Percentiles rank a stretch among this genome's conserved stretches.
phyloP scores from a whole-genome alignment of 1,140 invertebrate genomes.

The Streblospio benedicti region DNA sequence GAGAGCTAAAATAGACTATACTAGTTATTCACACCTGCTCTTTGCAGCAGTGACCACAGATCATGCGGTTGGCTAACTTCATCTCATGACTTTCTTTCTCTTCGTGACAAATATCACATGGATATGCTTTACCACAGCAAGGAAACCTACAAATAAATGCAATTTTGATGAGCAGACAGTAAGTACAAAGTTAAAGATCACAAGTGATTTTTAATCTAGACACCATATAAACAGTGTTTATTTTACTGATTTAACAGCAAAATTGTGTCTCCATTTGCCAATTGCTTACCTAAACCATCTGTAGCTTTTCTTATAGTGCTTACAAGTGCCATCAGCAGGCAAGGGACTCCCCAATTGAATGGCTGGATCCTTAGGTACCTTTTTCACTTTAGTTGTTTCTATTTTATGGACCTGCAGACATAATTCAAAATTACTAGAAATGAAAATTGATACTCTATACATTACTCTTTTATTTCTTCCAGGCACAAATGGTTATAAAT shows the following conservation, averaged over 20 bases:
- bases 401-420: conserved; percentile 10
- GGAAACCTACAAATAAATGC: conserved; percentile 40
- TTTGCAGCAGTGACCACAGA: conserved; percentile 48
- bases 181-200: not conserved
- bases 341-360: conserved; percentile 44
- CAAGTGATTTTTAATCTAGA: not conserved
- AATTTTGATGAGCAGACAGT: not conserved
- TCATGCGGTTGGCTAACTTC: conserved; percentile 44
- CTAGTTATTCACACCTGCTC: conserved; percentile 37
- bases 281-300: conserved; percentile 42
- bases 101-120: conserved; percentile 48
- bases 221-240: not conserved
- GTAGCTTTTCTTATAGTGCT: conserved; percentile 49
- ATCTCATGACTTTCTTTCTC: conserved; percentile 47
- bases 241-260: not conserved
- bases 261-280: not conserved
- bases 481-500: not conserved
- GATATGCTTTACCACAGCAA: conserved; percentile 47
- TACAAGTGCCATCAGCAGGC: conserved; percentile 44
- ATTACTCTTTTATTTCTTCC: not conserved
- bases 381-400: conserved; percentile 12
- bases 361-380: conserved; percentile 30
- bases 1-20: too few species aligned
- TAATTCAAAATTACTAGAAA: not conserved
- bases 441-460: not conserved